Evolutionary conservation across 2,113 vertebrate genomes (phyloP).

Genomic region (Taurulus bubalis): DNA sequence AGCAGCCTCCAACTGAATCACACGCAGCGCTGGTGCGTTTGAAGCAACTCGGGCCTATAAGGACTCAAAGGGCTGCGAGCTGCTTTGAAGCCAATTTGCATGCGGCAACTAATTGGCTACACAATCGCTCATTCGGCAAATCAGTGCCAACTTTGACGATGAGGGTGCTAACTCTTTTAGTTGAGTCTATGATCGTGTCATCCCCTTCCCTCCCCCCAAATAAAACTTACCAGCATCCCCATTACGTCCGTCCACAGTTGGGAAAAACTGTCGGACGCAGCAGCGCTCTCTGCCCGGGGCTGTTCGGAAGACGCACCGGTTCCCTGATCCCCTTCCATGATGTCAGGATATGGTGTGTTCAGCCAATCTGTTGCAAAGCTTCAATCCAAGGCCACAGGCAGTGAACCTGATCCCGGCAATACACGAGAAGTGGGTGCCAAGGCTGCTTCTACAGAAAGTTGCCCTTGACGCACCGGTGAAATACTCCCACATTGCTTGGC

Average conservation of each 20-base stretch:
- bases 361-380: constrained; percentile 18
- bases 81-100: constrained; percentile 48
- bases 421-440: constrained; percentile 44
- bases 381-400: constrained; percentile 45
- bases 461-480: constrained; percentile 64
- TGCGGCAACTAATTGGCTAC: constrained; percentile 19
- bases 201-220: constrained; percentile 24
- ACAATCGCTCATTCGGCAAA: constrained; percentile 43
- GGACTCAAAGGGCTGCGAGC: not conserved
- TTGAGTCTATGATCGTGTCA: constrained; percentile 27
- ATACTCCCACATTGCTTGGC: constrained; percentile 57
- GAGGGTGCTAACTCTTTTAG: constrained; percentile 46
- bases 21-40: constrained; percentile 11
- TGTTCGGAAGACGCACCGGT: constrained; percentile 60
- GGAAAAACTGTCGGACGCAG: constrained; percentile 88
- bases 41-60: not conserved
- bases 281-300: constrained; percentile 70
- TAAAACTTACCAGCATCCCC: constrained; percentile 95
- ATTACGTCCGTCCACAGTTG: constrained; percentile 95
- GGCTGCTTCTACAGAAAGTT: constrained; percentile 50
- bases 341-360: constrained; percentile 7
- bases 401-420: constrained; percentile 24
- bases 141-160: constrained; percentile 47
- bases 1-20: not conserved
- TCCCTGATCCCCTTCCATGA: constrained; percentile 86